Evolutionary conservation across 2,888 invertebrate genomes (phyloP), one percentile per base, ranked within the genome.

Genomic region (Chrysopilus asiliformis): DNA sequence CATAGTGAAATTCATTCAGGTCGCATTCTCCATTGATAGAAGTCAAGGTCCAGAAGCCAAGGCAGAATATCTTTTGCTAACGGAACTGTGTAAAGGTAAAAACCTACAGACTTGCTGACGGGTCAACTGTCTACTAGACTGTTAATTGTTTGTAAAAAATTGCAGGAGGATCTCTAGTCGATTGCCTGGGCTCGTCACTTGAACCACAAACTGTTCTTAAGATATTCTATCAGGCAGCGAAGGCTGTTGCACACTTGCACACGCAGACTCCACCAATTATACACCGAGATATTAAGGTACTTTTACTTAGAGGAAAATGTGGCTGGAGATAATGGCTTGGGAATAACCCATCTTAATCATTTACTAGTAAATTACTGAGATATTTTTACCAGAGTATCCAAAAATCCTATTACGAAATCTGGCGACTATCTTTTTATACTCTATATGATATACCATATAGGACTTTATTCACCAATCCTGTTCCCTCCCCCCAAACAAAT

Each of bases 241-340:
- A 74, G 46, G 89, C 94, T 24, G 84, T 97, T 9, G 80, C 89
- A 47, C 91, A 93, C 57, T 83, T 98, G 83, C 97, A 97, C 57
- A 72, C 72, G 26, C 89, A 89, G 62, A 71, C 71, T 30, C 87
- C 90, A 26, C 82, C 93, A n/a, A 81, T 97, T 42, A 79, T 85
- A 31, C 97, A 97, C 65, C 72, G 95, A 52, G 97, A 97, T 70
- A 76, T 97, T 52, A 97, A 97, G 70, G 76, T 83, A 64, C 26
- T 37, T 29, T 33, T 22, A 22, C 9, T 22, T 22, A 22, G 9
- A 22, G 9, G 22, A 7, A 9, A 9, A n/a, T n/a, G n/a, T n/a
- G n/a, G n/a, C n/a, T n/a, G n/a, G n/a, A n/a, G n/a, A n/a, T n/a
- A n/a, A n/a, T n/a, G n/a, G n/a, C n/a, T n/a, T n/a, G n/a, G n/a